Conservation (phyloP, 2,113 vertebrate species). For the Apodemus sylvaticus region DNA sequence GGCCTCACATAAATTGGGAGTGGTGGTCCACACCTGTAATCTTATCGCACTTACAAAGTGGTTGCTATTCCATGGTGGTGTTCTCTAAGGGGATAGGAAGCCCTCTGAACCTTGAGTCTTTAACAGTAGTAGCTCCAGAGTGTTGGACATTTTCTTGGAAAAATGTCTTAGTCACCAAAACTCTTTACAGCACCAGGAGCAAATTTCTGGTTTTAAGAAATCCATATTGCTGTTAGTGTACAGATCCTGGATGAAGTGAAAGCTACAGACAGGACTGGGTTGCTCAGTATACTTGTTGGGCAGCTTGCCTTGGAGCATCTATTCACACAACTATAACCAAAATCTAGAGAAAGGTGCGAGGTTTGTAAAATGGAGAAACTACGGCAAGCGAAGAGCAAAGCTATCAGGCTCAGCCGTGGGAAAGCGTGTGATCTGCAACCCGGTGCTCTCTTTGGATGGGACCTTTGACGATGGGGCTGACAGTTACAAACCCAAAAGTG, state of each 20-base stretch:
- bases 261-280: not conserved
- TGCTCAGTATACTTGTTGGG: not conserved
- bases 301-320: not conserved
- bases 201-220: conserved; percentile 32
- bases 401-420: not conserved
- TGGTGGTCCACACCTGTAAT: too few species aligned
- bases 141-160: not conserved
- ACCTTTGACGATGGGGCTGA: not conserved
- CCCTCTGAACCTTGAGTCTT: not conserved
- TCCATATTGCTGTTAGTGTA: not conserved
- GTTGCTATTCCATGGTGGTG: too few species aligned
- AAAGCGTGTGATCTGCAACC: not conserved
- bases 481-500: not conserved
- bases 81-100: not conserved
- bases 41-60: too few species aligned
- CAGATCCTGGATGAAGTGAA: not conserved
- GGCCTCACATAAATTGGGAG: too few species aligned
- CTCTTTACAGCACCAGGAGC: not conserved
- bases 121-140: not conserved
- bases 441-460: not conserved
- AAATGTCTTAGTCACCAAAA: conserved; percentile 26
- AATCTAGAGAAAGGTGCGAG: not conserved
- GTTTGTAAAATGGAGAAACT: not conserved
- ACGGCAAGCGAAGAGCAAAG: not conserved
- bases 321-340: not conserved